Conservation (phyloP, 2,888 invertebrate genomes). For the Drosophila tanythrix region DNA sequence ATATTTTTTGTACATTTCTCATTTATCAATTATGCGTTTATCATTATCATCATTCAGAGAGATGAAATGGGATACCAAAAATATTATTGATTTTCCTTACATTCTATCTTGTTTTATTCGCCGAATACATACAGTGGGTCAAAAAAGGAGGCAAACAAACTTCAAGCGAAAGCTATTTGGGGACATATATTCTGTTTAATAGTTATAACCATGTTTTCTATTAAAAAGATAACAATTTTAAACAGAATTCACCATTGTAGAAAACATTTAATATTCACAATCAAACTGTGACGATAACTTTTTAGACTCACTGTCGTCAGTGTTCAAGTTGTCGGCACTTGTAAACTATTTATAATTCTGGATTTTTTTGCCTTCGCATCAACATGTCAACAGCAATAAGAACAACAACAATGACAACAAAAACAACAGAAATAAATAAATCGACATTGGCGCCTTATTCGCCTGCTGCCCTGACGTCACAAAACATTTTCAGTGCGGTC, state of each 20-base stretch:
- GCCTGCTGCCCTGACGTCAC: slow-evolving; percentile 55
- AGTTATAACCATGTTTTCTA: background rate
- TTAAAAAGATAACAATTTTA: background rate
- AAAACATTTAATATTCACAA: background rate
- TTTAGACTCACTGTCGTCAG: slow-evolving; percentile 10
- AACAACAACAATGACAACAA: slow-evolving; percentile 24
- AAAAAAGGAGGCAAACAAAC: background rate
- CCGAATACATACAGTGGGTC: background rate
- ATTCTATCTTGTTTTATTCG: background rate
- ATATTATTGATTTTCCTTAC: slow-evolving; percentile 47
- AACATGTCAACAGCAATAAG: slow-evolving; percentile 50
- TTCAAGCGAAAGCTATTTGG: background rate
- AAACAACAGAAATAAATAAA: slow-evolving; percentile 40
- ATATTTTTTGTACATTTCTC: slow-evolving; percentile 6
- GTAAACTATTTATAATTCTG: slow-evolving; percentile 74
- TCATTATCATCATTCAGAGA: background rate
- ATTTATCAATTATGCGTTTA: slow-evolving; percentile 1
- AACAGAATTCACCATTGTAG: background rate
- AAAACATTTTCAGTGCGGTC: slow-evolving; percentile 25
- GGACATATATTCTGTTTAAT: no score
- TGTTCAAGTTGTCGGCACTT: slow-evolving; percentile 62
- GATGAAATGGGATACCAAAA: slow-evolving; percentile 11
- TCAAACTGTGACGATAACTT: background rate
- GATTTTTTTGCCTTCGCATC: slow-evolving; percentile 42
- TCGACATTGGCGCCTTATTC: slow-evolving; percentile 68